Percentiles rank a stretch among this genome's conserved stretches.
Evolutionary conservation across 2,113 vertebrate genomes (phyloP).

Genomic region (Etheostoma spectabile): DNA sequence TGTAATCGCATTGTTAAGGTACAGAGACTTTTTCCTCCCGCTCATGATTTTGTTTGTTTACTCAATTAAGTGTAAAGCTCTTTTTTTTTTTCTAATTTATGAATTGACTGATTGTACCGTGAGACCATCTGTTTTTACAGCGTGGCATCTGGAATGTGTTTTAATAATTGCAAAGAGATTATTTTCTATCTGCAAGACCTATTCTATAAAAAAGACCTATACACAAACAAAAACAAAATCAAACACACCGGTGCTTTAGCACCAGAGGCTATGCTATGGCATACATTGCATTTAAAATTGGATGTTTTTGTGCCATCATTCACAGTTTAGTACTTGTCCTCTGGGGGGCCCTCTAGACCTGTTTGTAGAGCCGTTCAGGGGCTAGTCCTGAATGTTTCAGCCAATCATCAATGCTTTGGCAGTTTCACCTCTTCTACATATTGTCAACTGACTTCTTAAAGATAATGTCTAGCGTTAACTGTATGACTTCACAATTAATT

Average conservation of each 20-base stretch:
- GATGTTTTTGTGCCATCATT: constrained; percentile 12
- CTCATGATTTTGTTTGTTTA: constrained; percentile 59
- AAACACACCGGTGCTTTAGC: constrained; percentile 30
- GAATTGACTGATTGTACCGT: constrained; percentile 37
- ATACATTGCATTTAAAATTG: constrained; percentile 11
- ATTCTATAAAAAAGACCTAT: constrained; percentile 25
- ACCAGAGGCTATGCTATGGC: constrained; percentile 36
- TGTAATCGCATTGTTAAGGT: constrained; percentile 11
- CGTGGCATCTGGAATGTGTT: constrained; percentile 57
- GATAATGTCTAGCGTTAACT: neutral
- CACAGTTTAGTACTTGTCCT: constrained; percentile 42
- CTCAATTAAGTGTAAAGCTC: constrained; percentile 28
- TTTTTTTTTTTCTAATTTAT: constrained; percentile 18
- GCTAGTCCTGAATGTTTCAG: constrained; percentile 13
- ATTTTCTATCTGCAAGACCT: constrained; percentile 49
- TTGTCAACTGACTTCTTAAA: constrained; percentile 16
- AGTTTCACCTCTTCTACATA: neutral
- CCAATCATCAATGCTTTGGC: neutral
- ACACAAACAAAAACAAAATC: constrained; percentile 34
- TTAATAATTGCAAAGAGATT: constrained; percentile 60
- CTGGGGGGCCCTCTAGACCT: constrained; percentile 66
- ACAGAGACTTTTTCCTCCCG: neutral
- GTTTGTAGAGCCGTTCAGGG: constrained; percentile 11
- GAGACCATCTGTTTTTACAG: constrained; percentile 50
- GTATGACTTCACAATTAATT: neutral